These are phyloP conservation scores for Dorcus parallelipipedus DNA, from an alignment of 2,888 invertebrate species.

Conservation along the genomic window DNA sequence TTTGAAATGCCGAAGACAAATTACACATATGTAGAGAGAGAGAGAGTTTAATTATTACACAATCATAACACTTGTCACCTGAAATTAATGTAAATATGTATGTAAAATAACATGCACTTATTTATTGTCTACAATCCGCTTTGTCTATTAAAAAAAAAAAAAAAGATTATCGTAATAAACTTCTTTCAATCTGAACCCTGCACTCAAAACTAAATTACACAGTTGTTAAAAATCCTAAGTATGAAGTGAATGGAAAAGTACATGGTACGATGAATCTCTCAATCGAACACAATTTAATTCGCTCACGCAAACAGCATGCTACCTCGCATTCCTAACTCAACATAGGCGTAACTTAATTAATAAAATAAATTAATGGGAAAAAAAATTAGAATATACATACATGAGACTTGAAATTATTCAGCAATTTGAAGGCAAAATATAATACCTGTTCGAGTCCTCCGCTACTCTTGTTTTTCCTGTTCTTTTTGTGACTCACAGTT, in stretches of 20 bases:
- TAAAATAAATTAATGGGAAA: slow-evolving; percentile 6
- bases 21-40: neutral
- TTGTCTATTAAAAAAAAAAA: neutral
- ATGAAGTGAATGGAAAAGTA: neutral
- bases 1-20: neutral
- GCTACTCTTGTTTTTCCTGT: slow-evolving; percentile 49
- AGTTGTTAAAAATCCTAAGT: neutral
- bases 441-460: slow-evolving; percentile 51
- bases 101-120: neutral
- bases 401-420: slow-evolving; percentile 9
- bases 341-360: slow-evolving; percentile 4
- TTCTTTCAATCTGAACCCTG: neutral
- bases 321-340: neutral
- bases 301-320: neutral
- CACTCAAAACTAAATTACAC: neutral
- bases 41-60: neutral
- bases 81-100: neutral
- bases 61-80: neutral
- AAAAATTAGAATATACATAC: slow-evolving; percentile 14
- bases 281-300: too few relatives aligned
- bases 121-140: too few relatives aligned
- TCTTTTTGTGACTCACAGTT: slow-evolving; percentile 39
- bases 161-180: neutral
- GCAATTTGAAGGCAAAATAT: slow-evolving; percentile 27
- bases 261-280: too few relatives aligned